Conservation (phyloP, 2,113 vertebrate species). For the Anoura caudifer region DNA sequence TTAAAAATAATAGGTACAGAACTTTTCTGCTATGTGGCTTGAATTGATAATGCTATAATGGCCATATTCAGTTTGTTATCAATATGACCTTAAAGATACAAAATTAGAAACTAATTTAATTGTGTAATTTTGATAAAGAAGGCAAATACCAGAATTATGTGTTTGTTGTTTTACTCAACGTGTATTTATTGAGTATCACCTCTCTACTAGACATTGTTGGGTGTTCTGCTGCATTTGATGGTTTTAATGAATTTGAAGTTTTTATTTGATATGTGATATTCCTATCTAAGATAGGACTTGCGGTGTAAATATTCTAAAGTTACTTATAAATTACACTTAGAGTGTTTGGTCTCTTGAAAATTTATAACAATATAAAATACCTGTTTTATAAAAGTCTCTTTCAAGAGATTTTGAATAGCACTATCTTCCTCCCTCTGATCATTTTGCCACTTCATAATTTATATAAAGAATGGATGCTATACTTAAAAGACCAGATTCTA, state of each 20-base stretch:
- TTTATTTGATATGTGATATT: constrained; percentile 4
- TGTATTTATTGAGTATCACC: neutral
- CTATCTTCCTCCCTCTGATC: neutral
- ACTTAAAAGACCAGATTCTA: neutral
- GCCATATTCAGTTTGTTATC: neutral
- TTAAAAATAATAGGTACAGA: neutral
- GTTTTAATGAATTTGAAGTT: neutral
- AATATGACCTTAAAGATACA: neutral
- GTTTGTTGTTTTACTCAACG: neutral
- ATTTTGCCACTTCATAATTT: neutral
- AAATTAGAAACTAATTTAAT: neutral
- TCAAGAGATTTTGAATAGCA: neutral
- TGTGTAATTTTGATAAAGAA: neutral
- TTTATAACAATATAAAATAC: neutral
- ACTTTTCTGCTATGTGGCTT: neutral
- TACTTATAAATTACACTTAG: constrained; percentile 4
- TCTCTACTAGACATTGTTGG: neutral
- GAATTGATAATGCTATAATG: neutral
- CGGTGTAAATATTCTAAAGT: constrained; percentile 8
- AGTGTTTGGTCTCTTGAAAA: neutral
- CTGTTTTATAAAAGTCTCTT: neutral
- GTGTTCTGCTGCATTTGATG: neutral
- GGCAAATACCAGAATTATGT: neutral
- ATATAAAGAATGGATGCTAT: neutral
- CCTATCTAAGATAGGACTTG: neutral